A percentile compares a stretch with the other conserved stretches of the same genome.
phyloP scores from a whole-genome alignment of 2,797 vertebrate genomes.

The Morelia viridis region DNA sequence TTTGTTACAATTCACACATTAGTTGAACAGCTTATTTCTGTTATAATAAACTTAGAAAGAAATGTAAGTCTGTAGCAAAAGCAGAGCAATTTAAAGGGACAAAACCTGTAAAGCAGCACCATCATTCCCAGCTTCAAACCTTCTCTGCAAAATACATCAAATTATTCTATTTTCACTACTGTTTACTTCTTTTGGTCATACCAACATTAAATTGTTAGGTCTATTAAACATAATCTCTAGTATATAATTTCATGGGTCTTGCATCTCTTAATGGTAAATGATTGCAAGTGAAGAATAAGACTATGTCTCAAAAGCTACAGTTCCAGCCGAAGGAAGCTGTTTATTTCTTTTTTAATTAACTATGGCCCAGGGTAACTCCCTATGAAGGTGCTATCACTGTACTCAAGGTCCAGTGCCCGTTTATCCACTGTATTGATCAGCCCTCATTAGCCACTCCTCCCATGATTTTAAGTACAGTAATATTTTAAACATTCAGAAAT shows the following conservation, averaged over 20 bases:
- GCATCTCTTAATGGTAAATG: background rate
- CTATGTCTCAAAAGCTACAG: conserved; percentile 27
- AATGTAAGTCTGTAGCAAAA: background rate
- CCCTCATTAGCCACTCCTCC: background rate
- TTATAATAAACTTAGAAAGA: background rate
- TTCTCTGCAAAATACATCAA: background rate
- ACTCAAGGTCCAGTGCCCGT: conserved; percentile 18
- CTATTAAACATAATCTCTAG: conserved; percentile 25
- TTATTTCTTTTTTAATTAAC: conserved; percentile 53
- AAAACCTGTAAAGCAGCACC: background rate
- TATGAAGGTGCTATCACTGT: conserved; percentile 27
- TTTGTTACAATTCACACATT: background rate
- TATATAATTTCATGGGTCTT: conserved; percentile 46
- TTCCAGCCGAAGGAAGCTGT: conserved; percentile 34
- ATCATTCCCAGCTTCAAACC: background rate
- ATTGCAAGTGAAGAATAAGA: conserved; percentile 41
- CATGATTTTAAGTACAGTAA: background rate
- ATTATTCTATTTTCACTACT: background rate
- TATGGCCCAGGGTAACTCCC: conserved; percentile 40
- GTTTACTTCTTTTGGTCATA: background rate
- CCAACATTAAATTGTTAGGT: conserved; percentile 1
- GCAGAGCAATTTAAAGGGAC: background rate
- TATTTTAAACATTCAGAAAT: conserved; percentile 2
- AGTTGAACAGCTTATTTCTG: background rate
- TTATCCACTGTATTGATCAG: background rate